phyloP scores from a whole-genome alignment of 2,888 invertebrate genomes.

The Gandaritis pyraliata region DNA sequence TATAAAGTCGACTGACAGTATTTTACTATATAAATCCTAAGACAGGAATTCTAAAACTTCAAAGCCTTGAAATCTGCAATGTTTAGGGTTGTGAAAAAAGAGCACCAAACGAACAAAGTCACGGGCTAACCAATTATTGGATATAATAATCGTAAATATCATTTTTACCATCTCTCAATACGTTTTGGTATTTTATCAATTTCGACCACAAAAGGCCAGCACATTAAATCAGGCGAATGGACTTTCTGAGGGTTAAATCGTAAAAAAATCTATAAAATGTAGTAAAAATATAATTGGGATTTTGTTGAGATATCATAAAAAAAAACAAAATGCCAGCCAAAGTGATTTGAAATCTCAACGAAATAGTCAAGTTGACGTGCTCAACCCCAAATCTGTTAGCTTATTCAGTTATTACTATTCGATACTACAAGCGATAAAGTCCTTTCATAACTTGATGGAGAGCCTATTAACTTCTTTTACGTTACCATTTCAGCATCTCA shows the following conservation, averaged over 20 bases:
- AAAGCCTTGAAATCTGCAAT: too few relatives aligned
- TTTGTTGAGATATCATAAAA: too few relatives aligned
- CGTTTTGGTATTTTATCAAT: conserved; percentile 59
- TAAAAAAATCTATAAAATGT: too few relatives aligned
- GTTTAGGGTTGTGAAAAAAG: too few relatives aligned
- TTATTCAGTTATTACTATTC: conserved; percentile 5
- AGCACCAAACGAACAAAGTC: too few relatives aligned
- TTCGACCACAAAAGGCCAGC: conserved; percentile 54
- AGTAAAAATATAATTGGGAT: too few relatives aligned
- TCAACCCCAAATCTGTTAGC: conserved; percentile 13
- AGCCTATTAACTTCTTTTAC: conserved; percentile 7
- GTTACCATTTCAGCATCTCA: background rate
- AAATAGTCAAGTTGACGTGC: conserved; percentile 18
- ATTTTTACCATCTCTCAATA: conserved; percentile 41
- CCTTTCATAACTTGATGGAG: conserved; percentile 7
- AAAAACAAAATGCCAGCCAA: too few relatives aligned
- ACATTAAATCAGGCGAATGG: conserved; percentile 54
- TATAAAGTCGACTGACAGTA: too few relatives aligned
- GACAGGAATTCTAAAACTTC: too few relatives aligned
- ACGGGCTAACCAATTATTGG: too few relatives aligned
- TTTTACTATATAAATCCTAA: too few relatives aligned
- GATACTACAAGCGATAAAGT: conserved; percentile 10
- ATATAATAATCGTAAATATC: background rate
- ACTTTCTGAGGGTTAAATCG: conserved; percentile 39
- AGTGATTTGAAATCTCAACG: too few relatives aligned